phyloP scores from a whole-genome alignment of 1,140 invertebrate genomes.

The Harpegnathos saltator region DNA sequence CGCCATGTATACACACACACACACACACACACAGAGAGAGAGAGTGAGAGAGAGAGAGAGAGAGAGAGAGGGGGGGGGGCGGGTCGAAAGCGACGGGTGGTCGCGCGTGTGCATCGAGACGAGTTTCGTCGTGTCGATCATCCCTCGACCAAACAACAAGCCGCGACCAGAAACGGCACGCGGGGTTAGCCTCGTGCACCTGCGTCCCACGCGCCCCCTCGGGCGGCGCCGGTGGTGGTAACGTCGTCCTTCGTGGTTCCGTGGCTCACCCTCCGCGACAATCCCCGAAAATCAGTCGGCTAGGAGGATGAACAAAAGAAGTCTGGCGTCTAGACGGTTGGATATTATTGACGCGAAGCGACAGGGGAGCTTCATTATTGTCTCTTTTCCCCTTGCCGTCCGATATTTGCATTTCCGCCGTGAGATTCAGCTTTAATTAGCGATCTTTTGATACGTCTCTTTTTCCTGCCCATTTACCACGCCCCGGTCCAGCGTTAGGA shows the following conservation, averaged over 20 bases:
- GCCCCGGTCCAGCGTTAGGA: neutral
- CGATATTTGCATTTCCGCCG: constrained; percentile 44
- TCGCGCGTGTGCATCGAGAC: constrained; percentile 68
- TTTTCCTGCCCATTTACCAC: neutral
- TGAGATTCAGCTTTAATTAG: constrained; percentile 19
- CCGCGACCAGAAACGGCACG: neutral
- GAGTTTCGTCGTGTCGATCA: constrained; percentile 64
- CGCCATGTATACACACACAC: constrained; percentile 32
- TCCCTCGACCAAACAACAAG: constrained; percentile 50
- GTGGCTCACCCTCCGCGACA: constrained; percentile 60
- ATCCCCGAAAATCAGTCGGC: constrained; percentile 69
- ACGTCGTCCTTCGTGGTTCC: constrained; percentile 18
- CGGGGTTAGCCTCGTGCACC: constrained; percentile 48
- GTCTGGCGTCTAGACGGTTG: constrained; percentile 71
- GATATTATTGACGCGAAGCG: constrained; percentile 58
- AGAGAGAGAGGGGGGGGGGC: constrained; percentile 8
- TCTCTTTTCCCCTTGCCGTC: constrained; percentile 15
- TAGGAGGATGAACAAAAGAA: constrained; percentile 65
- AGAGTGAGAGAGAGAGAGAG: neutral
- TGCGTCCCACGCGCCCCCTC: constrained; percentile 4
- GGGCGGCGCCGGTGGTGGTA: constrained; percentile 22
- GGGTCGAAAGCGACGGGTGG: constrained; percentile 61
- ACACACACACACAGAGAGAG: too few relatives aligned
- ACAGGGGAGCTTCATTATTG: constrained; percentile 36
- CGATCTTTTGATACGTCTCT: neutral